These are phyloP conservation scores for Gavia stellata DNA, from an alignment of 2,113 vertebrate genomes.

Conservation along the genomic window DNA sequence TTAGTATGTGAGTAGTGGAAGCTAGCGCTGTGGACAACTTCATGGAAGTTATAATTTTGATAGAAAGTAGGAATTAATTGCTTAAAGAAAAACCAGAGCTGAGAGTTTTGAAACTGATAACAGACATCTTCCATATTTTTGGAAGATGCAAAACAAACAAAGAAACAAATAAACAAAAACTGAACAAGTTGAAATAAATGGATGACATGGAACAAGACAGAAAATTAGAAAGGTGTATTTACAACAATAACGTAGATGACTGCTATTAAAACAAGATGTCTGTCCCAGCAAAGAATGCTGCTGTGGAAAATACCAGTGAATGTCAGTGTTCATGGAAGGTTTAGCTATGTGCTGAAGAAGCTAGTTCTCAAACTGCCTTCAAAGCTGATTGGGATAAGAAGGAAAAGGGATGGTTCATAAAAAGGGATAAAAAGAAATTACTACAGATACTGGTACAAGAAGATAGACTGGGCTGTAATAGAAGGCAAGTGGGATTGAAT, in stretches of 20 bases:
- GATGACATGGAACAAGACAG: not conserved
- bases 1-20: not conserved
- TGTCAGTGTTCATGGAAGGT: not conserved
- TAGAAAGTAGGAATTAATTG: not conserved
- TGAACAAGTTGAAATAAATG: not conserved
- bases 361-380: not conserved
- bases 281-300: not conserved
- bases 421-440: not conserved
- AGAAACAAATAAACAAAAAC: not conserved
- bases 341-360: not conserved
- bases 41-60: not conserved
- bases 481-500: not conserved
- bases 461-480: not conserved
- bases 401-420: not conserved
- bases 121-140: not conserved
- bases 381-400: not conserved
- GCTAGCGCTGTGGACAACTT: not conserved
- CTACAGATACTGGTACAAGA: not conserved
- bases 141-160: not conserved
- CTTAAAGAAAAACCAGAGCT: not conserved
- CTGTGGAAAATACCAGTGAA: not conserved
- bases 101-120: not conserved
- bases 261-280: not conserved
- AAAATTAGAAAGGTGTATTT: not conserved
- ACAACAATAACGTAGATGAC: not conserved